These are phyloP conservation scores for Timema podura DNA, from an alignment of 2,888 invertebrate species.

Conservation along the genomic window DNA sequence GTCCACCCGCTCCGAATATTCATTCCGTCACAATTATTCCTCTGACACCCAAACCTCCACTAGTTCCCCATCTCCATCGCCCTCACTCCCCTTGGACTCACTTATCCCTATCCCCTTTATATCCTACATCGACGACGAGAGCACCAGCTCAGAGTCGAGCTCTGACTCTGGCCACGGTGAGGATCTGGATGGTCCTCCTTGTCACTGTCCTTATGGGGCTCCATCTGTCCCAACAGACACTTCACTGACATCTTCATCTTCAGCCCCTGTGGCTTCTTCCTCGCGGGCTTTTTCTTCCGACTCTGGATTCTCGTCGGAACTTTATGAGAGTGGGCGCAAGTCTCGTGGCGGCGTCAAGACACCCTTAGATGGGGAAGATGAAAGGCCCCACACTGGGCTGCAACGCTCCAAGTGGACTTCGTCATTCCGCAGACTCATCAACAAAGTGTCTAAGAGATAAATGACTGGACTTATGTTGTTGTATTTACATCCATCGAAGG, in stretches of 20 bases:
- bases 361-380: conserved; percentile 40
- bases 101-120: conserved; percentile 33
- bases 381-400: conserved; percentile 36
- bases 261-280: conserved; percentile 40
- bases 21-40: conserved; percentile 41
- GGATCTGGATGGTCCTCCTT: conserved; percentile 42
- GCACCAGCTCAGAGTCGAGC: conserved; percentile 33
- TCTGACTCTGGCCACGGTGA: conserved; percentile 40
- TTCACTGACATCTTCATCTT: conserved; percentile 31
- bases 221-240: conserved; percentile 30
- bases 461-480: too few relatives aligned
- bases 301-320: conserved; percentile 51
- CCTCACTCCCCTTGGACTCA: conserved; percentile 28
- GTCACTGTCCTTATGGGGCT: conserved; percentile 35
- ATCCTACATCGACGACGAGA: conserved; percentile 42
- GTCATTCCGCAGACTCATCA: conserved; percentile 55
- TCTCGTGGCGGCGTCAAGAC: conserved; percentile 40
- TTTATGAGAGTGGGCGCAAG: conserved; percentile 40
- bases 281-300: conserved; percentile 47
- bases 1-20: conserved; percentile 36
- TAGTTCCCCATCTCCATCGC: conserved; percentile 28
- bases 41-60: conserved; percentile 34
- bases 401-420: conserved; percentile 58
- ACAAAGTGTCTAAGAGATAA: conserved; percentile 33
- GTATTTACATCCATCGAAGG: too few relatives aligned